A percentile compares a stretch with the other conserved stretches of the same genome.
Conservation (phyloP, 2,888 invertebrate species). For the Drosophila mayaguana region DNA sequence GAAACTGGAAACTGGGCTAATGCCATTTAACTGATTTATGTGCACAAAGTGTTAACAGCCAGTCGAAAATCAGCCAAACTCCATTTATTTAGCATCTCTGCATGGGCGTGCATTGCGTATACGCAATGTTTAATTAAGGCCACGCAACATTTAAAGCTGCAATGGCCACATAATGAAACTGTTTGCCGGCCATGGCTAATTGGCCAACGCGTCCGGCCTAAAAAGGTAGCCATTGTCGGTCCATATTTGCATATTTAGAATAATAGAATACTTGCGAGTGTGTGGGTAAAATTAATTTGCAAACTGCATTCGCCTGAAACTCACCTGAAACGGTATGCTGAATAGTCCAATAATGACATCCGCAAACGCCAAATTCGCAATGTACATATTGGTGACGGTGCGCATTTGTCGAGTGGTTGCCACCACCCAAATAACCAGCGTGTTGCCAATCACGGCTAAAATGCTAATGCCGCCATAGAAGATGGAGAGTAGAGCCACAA, state of each 20-base stretch:
- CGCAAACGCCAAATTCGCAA: slow-evolving; percentile 93
- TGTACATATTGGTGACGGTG: slow-evolving; percentile 94
- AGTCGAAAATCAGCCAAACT: slow-evolving; percentile 49
- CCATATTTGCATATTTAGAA: slow-evolving; percentile 51
- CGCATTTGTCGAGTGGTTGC: slow-evolving; percentile 92
- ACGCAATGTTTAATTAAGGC: slow-evolving; percentile 56
- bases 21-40: slow-evolving; percentile 70
- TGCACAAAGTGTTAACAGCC: slow-evolving; percentile 60
- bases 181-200: slow-evolving; percentile 30
- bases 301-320: slow-evolving; percentile 32
- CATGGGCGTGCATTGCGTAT: slow-evolving; percentile 45
- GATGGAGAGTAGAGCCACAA: slow-evolving; percentile 90
- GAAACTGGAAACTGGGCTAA: slow-evolving; percentile 72
- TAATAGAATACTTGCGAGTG: slow-evolving; percentile 18
- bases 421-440: slow-evolving; percentile 94
- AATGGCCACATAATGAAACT: slow-evolving; percentile 40
- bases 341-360: slow-evolving; percentile 95
- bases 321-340: slow-evolving; percentile 92
- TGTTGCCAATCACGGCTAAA: slow-evolving; percentile 92
- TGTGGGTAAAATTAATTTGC: slow-evolving; percentile 26
- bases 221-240: slow-evolving; percentile 5
- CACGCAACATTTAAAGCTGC: slow-evolving; percentile 40
- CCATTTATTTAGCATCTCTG: slow-evolving; percentile 53
- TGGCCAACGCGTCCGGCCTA: slow-evolving; percentile 5
- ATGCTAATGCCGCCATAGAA: slow-evolving; percentile 93